A percentile compares a stretch with the other conserved stretches of the same genome.
phyloP scores from a whole-genome alignment of 2,888 invertebrate genomes.

The Lithophane semibrunnea region DNA sequence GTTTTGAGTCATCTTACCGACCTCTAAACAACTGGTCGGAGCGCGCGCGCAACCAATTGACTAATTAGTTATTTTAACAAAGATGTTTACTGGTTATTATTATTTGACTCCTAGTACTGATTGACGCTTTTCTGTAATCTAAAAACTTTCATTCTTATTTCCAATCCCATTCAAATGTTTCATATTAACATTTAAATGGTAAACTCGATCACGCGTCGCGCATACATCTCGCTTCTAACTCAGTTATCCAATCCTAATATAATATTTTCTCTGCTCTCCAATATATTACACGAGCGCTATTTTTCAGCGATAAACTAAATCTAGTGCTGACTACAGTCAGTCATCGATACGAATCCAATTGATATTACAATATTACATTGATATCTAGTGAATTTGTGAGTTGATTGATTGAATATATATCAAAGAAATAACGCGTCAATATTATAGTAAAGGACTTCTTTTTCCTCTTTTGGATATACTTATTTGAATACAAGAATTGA shows the following conservation, averaged over 20 bases:
- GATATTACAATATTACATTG: conserved; percentile 36
- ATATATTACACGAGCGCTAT: conserved; percentile 72
- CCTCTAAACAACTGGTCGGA: no score
- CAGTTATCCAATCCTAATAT: conserved; percentile 78
- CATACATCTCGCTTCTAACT: conserved; percentile 63
- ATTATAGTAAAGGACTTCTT: neutral
- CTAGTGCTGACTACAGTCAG: conserved; percentile 35
- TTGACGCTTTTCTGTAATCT: neutral
- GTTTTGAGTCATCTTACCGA: neutral
- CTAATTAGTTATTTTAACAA: no score
- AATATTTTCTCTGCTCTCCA: conserved; percentile 76
- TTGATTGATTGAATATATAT: conserved; percentile 39
- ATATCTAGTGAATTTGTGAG: conserved; percentile 28
- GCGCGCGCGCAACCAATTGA: no score
- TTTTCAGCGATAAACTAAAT: conserved; percentile 73
- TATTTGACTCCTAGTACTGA: no score
- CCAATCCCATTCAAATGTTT: conserved; percentile 12
- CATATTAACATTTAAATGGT: conserved; percentile 21
- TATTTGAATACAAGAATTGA: neutral
- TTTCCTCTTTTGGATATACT: neutral
- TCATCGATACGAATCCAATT: conserved; percentile 38
- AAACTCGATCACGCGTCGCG: conserved; percentile 13
- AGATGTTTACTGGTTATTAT: neutral
- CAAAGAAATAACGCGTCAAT: conserved; percentile 18
- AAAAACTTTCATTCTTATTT: neutral